Conservation (phyloP, 2,113 vertebrate genomes). For the Synchiropus splendidus region DNA sequence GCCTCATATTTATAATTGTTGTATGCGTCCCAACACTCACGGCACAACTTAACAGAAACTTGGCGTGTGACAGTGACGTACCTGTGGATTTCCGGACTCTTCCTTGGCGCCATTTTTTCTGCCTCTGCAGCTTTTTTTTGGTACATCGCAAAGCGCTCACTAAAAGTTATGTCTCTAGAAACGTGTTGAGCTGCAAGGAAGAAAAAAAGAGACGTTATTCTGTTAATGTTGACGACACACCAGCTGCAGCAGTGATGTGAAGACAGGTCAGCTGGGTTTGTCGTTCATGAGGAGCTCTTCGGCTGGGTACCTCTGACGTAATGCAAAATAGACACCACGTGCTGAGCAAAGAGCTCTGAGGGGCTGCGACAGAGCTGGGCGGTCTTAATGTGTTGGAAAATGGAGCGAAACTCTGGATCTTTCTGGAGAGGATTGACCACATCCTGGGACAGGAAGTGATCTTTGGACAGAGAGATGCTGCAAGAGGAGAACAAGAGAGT, state of each 20-base stretch:
- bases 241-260: too few relatives aligned
- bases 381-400: conserved; percentile 93
- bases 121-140: conserved; percentile 90
- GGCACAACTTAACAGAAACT: too few relatives aligned
- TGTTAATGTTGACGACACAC: background rate
- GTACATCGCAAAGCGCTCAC: conserved; percentile 97
- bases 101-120: conserved; percentile 88
- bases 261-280: too few relatives aligned
- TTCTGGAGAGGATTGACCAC: conserved; percentile 82
- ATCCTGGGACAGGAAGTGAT: conserved; percentile 77
- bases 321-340: conserved; percentile 95
- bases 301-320: conserved; percentile 86
- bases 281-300: too few relatives aligned
- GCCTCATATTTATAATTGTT: too few relatives aligned
- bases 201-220: conserved; percentile 1
- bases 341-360: conserved; percentile 92
- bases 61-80: conserved; percentile 27
- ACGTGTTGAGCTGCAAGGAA: conserved; percentile 84
- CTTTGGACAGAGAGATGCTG: conserved; percentile 82
- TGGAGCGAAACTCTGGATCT: conserved; percentile 88
- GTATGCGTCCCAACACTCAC: too few relatives aligned
- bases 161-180: conserved; percentile 86
- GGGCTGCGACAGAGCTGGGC: conserved; percentile 86
- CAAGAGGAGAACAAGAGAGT: conserved; percentile 5
- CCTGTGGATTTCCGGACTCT: conserved; percentile 99